A percentile compares a stretch with the other conserved stretches of the same genome.
Evolutionary conservation across 2,797 vertebrate species (phyloP).

Genomic region (Siniperca obscura): DNA sequence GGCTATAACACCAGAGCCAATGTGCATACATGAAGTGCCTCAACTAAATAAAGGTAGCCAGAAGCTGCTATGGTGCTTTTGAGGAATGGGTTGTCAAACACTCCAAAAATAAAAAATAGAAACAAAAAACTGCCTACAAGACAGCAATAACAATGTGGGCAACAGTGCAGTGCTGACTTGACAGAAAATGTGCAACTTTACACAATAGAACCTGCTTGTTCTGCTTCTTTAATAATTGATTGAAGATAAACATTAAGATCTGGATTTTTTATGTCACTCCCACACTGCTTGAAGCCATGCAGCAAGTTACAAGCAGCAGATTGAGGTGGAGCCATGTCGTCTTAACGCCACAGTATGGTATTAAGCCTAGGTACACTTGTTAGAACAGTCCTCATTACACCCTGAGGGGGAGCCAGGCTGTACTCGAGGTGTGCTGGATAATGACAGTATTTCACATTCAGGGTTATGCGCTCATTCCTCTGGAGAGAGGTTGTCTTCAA

Average conservation of each 20-base stretch:
- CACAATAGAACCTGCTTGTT: constrained; percentile 31
- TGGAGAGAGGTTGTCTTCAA: constrained; percentile 31
- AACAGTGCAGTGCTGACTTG: not conserved
- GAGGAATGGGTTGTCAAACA: not conserved
- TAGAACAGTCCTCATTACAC: constrained; percentile 25
- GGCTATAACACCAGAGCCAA: not conserved
- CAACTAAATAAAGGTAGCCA: not conserved
- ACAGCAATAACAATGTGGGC: constrained; percentile 11
- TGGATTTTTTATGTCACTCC: constrained; percentile 52
- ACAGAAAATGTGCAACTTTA: not conserved
- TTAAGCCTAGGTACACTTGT: constrained; percentile 16
- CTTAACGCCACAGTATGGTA: constrained; percentile 4
- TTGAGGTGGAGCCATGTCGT: constrained; percentile 15
- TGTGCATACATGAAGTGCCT: not conserved
- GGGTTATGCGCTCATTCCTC: constrained; percentile 32
- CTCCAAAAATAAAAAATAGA: not conserved
- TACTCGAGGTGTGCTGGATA: constrained; percentile 26
- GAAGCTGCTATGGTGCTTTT: not conserved
- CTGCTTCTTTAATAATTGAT: constrained; percentile 47
- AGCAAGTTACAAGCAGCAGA: constrained; percentile 16
- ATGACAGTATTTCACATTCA: constrained; percentile 46
- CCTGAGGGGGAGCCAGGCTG: constrained; percentile 15
- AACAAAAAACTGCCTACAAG: constrained; percentile 7
- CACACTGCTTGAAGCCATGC: constrained; percentile 10
- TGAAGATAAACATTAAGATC: constrained; percentile 42